Evolutionary conservation across 2,113 vertebrate genomes (phyloP).

Genomic region (Propithecus coquereli): DNA sequence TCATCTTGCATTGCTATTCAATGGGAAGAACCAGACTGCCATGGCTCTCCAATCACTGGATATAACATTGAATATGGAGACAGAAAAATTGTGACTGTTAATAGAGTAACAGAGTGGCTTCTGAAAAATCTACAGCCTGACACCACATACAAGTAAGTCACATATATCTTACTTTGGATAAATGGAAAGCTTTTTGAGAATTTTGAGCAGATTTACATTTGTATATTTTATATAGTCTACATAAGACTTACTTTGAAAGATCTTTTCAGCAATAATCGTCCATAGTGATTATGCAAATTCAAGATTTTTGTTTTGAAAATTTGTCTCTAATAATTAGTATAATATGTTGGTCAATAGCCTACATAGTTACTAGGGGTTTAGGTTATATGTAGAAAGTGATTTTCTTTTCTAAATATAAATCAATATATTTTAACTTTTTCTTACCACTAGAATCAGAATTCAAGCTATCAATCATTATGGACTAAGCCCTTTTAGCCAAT

Average conservation of each 20-base stretch:
- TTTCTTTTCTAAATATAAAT: constrained; percentile 16
- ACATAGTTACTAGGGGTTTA: neutral
- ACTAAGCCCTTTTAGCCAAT: constrained; percentile 85
- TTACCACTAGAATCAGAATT: constrained; percentile 81
- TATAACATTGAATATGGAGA: constrained; percentile 89
- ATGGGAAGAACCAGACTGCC: constrained; percentile 86
- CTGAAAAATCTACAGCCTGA: constrained; percentile 86
- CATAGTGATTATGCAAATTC: neutral
- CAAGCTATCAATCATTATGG: constrained; percentile 87
- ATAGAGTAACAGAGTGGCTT: constrained; percentile 79
- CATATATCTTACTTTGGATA: neutral
- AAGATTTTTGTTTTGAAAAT: neutral
- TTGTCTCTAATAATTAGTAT: neutral
- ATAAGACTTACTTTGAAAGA: constrained; percentile 2
- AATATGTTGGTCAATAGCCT: neutral
- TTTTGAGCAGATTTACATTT: neutral
- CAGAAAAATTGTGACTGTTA: constrained; percentile 81
- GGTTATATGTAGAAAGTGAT: constrained; percentile 15
- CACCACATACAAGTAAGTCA: constrained; percentile 83
- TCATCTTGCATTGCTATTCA: constrained; percentile 84
- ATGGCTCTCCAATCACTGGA: constrained; percentile 85
- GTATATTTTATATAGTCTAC: neutral
- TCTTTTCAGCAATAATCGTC: neutral
- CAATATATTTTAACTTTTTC: neutral
- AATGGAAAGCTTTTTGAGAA: neutral